Percentiles rank a stretch among this genome's conserved stretches.
phyloP scores from a whole-genome alignment of 2,113 vertebrate species.

The Agapornis roseicollis region DNA sequence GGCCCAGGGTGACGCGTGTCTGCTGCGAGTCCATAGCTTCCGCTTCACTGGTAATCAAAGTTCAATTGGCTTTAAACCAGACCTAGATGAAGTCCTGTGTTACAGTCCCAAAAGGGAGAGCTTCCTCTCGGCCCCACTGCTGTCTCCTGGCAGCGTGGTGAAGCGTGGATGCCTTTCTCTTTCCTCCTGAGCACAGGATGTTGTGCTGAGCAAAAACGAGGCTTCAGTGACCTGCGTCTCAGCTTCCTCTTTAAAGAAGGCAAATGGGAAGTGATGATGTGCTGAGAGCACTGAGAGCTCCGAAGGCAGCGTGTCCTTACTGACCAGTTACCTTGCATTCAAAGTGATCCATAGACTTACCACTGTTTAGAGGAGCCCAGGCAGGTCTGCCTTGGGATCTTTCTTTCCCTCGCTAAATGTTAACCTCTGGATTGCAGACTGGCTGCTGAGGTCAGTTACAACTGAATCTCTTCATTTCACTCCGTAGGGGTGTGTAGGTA shows the following conservation, averaged over 20 bases:
- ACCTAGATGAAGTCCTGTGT: neutral
- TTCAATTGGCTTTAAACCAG: neutral
- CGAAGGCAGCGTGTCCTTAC: neutral
- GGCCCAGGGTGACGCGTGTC: neutral
- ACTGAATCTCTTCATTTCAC: neutral
- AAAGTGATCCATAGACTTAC: fast-evolving
- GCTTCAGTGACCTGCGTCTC: neutral
- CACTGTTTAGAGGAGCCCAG: neutral
- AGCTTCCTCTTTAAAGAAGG: neutral
- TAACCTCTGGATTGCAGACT: neutral
- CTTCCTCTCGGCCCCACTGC: neutral
- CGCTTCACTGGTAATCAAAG: neutral
- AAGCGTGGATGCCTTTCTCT: neutral
- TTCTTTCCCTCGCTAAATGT: neutral
- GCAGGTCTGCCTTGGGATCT: neutral
- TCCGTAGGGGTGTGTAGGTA: fast-evolving
- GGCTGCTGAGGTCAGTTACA: neutral
- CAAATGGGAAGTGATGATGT: fast-evolving
- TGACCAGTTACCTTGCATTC: neutral
- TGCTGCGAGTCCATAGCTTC: neutral
- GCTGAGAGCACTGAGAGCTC: neutral
- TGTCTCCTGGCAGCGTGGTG: neutral
- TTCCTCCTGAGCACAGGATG: neutral
- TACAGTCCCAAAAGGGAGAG: neutral
- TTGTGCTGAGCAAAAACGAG: neutral